Base-by-base conservation (phyloP, 2,888 invertebrate species). In the Podotricha telesiphe region DNA sequence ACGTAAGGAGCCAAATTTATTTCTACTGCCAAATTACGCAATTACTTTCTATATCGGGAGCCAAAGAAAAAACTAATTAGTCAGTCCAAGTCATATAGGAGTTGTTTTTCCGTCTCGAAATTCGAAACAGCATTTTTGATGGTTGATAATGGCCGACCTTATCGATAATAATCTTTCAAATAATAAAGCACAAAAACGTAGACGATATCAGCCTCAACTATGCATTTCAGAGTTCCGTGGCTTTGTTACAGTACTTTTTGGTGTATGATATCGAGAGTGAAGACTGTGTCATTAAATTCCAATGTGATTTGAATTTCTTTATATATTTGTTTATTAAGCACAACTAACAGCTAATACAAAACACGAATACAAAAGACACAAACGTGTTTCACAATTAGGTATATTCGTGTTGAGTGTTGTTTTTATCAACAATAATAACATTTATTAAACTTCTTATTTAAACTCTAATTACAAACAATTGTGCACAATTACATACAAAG, bases 41-140 rank as follows among this genome's bases (percentile, higher is more conserved):
- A 70, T 68, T 65, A 58, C 42, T 62, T 37, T 63, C 67, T 72
- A 55, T 70, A 72, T 68, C 45, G 53, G 67, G 68, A 11, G n/a
- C 40, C n/a, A 48, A 47, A 67, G 65, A 62, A 70, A 65, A 72
- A 70, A 65, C 56, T 45, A 71, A 72, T 70, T 65, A 72, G 62
- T 53, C 65, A 65, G 65, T 50, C 58, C 67, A 22, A 48, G 67
- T 70, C 56, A 67, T 40, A 58, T 51, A 59, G 48, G 47, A 62
- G 67, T 58, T 65, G 72, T 72, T 72, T 69, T 72, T 70, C 65
- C 65, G 40, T 62, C 47, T 63, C 70, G 62, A 70, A 68, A 65
- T 70, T 65, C 67, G 69, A 68, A 72, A 68, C 68, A 56, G 58
- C 72, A 72, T 72, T 70, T 68, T 63, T 55, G 62, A 70, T 72